A percentile compares a stretch with the other conserved stretches of the same genome.
Conservation (phyloP, 2,113 vertebrate genomes). For the Ptyas mucosa region DNA sequence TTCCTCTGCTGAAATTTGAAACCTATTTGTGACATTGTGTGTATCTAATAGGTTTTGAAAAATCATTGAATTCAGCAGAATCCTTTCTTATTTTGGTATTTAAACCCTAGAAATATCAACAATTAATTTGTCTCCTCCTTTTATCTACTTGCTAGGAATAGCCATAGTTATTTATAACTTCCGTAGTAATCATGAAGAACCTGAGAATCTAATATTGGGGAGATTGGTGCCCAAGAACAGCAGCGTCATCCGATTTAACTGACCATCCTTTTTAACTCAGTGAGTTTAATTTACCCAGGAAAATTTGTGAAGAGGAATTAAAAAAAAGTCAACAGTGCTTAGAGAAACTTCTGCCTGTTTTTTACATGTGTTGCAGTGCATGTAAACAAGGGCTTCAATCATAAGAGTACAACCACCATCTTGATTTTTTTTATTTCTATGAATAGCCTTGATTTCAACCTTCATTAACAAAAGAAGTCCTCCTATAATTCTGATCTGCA, state of each 20-base stretch:
- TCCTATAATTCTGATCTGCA: constrained; percentile 33
- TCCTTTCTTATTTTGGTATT: constrained; percentile 24
- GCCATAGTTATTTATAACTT: background rate
- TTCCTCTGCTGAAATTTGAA: accelerated
- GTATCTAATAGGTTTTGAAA: background rate
- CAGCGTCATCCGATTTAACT: background rate
- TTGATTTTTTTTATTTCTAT: background rate
- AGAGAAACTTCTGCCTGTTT: background rate
- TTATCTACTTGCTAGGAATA: accelerated
- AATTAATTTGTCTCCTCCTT: constrained; percentile 22
- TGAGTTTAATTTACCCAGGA: background rate
- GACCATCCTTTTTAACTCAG: background rate
- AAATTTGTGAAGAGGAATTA: background rate
- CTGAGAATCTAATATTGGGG: constrained; percentile 13
- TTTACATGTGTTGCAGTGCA: background rate
- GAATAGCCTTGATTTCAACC: background rate
- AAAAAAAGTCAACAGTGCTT: background rate
- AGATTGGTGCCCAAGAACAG: background rate
- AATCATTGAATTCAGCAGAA: background rate
- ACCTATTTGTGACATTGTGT: background rate
- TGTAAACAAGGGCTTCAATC: background rate
- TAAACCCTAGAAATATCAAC: background rate
- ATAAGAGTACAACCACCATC: background rate
- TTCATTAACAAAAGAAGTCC: constrained; percentile 35
- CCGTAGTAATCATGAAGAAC: background rate